Percentiles rank a stretch among this genome's conserved stretches.
Evolutionary conservation across 2,888 invertebrate genomes (phyloP).

Genomic region (Cinara cedri): DNA sequence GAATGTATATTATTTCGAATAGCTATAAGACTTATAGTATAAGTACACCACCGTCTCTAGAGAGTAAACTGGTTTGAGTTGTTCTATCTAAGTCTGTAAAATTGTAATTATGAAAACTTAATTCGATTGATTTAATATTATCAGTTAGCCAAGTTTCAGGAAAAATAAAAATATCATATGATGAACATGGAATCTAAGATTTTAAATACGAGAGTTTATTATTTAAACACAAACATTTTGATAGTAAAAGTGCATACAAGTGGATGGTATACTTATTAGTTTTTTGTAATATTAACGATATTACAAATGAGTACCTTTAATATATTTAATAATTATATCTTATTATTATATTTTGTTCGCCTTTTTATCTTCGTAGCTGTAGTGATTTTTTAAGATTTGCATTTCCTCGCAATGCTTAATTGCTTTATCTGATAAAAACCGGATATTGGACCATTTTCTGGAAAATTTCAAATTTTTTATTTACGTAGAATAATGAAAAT

Average conservation of each 20-base stretch:
- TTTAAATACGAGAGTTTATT: background rate
- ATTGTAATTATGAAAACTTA: background rate
- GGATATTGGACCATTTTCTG: too few species aligned
- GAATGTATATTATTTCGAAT: background rate
- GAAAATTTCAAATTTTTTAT: too few species aligned
- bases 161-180: background rate
- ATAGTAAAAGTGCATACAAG: background rate
- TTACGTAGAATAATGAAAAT: too few species aligned
- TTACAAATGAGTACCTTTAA: background rate
- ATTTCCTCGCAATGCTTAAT: background rate
- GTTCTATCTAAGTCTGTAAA: background rate
- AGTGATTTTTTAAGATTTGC: too few species aligned
- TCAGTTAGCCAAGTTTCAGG: background rate
- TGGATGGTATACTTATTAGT: background rate
- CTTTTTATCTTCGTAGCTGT: background rate
- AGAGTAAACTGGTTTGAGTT: too few species aligned
- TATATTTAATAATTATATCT: background rate
- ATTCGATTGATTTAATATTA: background rate
- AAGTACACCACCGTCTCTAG: background rate
- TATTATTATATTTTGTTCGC: too few species aligned
- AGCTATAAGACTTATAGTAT: too few species aligned
- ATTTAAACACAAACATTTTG: background rate
- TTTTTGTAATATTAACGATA: background rate
- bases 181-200: background rate
- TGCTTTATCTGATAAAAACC: too few species aligned